Conservation (phyloP, 2,888 invertebrate species). For the Eristalis intricaria region DNA sequence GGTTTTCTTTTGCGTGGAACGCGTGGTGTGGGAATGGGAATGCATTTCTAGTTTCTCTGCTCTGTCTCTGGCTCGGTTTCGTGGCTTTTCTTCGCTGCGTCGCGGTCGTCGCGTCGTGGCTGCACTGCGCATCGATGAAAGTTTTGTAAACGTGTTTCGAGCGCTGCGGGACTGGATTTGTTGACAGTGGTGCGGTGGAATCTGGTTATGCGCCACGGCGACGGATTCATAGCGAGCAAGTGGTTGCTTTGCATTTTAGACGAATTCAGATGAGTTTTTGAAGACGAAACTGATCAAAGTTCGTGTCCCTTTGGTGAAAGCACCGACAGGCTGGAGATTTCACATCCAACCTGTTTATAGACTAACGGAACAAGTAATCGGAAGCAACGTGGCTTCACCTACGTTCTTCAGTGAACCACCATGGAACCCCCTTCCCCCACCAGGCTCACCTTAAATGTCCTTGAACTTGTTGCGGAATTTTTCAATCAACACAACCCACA, state of each 20-base stretch:
- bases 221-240: no score
- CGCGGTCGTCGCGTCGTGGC: no score
- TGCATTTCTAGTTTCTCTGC: conserved; percentile 22
- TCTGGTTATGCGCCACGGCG: background rate
- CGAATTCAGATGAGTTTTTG: no score
- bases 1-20: background rate
- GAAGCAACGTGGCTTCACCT: no score
- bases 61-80: background rate
- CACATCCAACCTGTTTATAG: no score
- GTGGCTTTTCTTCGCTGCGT: background rate
- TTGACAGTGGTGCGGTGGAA: background rate
- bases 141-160: background rate
- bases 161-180: background rate
- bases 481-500: background rate
- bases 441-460: background rate
- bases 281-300: no score
- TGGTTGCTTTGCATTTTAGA: no score
- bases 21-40: conserved; percentile 3
- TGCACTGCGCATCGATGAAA: background rate
- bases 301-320: no score
- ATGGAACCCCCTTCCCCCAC: no score
- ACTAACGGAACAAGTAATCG: no score
- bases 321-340: no score
- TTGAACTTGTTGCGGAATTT: background rate
- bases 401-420: no score